Evolutionary conservation across 2,888 invertebrate species (phyloP), one percentile per base, ranked within the genome.

Genomic region (Drepanosiphum platanoidis): DNA sequence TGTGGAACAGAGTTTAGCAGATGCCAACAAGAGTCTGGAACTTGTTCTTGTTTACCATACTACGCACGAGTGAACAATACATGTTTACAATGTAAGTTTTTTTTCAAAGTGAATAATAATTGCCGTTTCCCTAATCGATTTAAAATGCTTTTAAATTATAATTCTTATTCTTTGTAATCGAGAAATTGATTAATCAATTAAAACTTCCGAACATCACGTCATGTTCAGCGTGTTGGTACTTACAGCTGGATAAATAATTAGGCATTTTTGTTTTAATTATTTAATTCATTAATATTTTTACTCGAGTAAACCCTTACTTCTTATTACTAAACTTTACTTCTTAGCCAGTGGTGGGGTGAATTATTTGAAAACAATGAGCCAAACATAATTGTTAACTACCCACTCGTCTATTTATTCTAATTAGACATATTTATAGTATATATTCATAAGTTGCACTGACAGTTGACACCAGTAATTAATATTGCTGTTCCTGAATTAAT

Each of bases 41-140:
- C 92, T 87, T 96, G 96, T 91, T 92, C 93, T 86, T 96, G 96
- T 90, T 93, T 94, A 90, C 94, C 95, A 52, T 96, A 95, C 90
- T 95, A 93, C 90, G 95, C 96, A 58, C 92, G 92, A 89, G 93
- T 93, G 89, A 95, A 96, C 90, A 92, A 92, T 88, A 93, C 94
- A 87, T 96, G 96, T 91, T 91, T 96, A 88, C 95, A 95, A 92
- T 95, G 96, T 96, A 92, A 94, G 93, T 92, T 39, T 64, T 70
- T 71, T 71, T 58, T 52, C 18, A 30, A 61, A 64, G 13, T 11
- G 9, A n/a, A 66, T 68, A 36, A 64, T 64, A n/a, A 15, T 58
- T 58, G 13, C 1, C 42, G 15, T 36, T 36, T 34, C 58, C 13
- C 36, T 58, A 36, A 74, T 27, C 3, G 30, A 27, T 52, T 52